Percentiles rank a stretch among this genome's conserved stretches.
These are phyloP conservation scores for Cryptophagus acutangulus DNA, from an alignment of 2,888 invertebrate genomes.

Conservation along the genomic window DNA sequence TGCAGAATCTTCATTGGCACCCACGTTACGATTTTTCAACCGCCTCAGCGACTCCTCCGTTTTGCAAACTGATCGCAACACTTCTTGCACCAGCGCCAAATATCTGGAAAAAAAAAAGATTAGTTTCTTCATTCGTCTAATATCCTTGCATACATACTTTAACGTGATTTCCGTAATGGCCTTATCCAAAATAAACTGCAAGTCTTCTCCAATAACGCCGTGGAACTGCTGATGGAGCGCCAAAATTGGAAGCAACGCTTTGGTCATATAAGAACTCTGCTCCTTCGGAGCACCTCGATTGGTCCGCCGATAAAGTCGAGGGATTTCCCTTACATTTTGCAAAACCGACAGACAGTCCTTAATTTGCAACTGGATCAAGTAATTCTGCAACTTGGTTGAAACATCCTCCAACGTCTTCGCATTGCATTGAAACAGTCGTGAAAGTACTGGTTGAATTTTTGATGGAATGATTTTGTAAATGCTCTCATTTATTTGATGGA, in stretches of 20 bases:
- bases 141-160: background rate
- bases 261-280: constrained; percentile 65
- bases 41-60: constrained; percentile 92
- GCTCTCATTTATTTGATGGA: constrained; percentile 23
- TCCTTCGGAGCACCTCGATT: constrained; percentile 81
- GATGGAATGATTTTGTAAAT: constrained; percentile 34
- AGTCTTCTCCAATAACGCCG: constrained; percentile 42
- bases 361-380: constrained; percentile 35
- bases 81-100: constrained; percentile 73
- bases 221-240: constrained; percentile 55
- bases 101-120: constrained; percentile 49
- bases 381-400: constrained; percentile 28
- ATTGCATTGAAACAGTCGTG: constrained; percentile 34
- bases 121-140: too few relatives aligned
- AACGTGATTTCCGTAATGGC: constrained; percentile 48
- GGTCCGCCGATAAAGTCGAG: constrained; percentile 85
- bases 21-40: constrained; percentile 57
- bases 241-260: constrained; percentile 49
- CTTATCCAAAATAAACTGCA: constrained; percentile 45
- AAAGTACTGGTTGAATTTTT: constrained; percentile 29
- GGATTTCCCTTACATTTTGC: constrained; percentile 87
- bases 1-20: constrained; percentile 42
- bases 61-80: constrained; percentile 87
- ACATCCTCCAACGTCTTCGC: constrained; percentile 25
- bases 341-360: constrained; percentile 56